Conservation (phyloP, 2,113 vertebrate genomes). For the Ciconia maguari region DNA sequence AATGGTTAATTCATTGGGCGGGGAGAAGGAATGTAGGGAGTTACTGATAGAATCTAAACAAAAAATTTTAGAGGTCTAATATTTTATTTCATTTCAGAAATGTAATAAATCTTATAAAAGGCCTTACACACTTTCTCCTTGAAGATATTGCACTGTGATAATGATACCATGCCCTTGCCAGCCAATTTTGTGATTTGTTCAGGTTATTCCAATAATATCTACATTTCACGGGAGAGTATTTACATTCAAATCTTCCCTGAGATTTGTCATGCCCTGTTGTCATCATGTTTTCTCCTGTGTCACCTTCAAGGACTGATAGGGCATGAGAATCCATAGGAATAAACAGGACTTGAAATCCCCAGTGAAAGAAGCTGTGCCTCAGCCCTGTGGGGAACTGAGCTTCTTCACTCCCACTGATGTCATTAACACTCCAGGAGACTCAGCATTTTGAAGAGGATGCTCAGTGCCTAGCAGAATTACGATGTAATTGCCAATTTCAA, state of each 20-base stretch:
- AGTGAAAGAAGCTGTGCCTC: neutral
- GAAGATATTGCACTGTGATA: conserved; percentile 29
- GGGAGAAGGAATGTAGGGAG: neutral
- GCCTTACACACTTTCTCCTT: conserved; percentile 40
- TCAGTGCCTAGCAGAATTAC: neutral
- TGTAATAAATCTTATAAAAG: conserved; percentile 30
- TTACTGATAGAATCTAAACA: conserved; percentile 3
- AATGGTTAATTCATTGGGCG: conserved; percentile 10
- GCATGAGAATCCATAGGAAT: conserved; percentile 7
- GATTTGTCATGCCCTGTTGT: conserved; percentile 55
- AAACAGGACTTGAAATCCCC: conserved; percentile 33
- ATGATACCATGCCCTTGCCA: conserved; percentile 26
- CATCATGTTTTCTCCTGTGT: conserved; percentile 52
- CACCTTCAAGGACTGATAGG: conserved; percentile 59
- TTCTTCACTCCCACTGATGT: neutral
- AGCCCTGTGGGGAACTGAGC: neutral
- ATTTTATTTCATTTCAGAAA: conserved; percentile 56
- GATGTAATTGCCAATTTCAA: conserved; percentile 14
- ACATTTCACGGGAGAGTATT: conserved; percentile 46
- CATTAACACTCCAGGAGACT: neutral
- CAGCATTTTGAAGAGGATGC: neutral
- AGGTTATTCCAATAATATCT: conserved; percentile 64
- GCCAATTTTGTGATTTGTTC: conserved; percentile 55
- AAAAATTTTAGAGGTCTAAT: neutral
- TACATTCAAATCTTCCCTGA: conserved; percentile 55